Evolutionary conservation across 2,113 vertebrate genomes (phyloP).

Genomic region (Oreochromis niloticus): DNA sequence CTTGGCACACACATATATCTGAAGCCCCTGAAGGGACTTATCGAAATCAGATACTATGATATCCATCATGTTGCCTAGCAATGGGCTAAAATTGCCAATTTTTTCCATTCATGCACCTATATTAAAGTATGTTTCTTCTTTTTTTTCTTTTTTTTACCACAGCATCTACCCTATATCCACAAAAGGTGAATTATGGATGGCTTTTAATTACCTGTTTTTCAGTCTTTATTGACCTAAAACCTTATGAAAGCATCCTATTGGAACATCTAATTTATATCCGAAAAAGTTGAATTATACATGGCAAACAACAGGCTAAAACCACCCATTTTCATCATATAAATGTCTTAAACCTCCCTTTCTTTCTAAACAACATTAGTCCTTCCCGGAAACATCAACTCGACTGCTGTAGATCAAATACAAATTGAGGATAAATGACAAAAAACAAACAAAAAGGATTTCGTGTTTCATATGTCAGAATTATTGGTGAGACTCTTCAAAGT

Average conservation of each 20-base stretch:
- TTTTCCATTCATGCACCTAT: background rate
- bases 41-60: background rate
- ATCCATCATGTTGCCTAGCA: background rate
- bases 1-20: background rate
- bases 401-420: background rate
- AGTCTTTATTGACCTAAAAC: background rate
- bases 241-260: background rate
- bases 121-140: background rate
- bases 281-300: background rate
- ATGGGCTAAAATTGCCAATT: background rate
- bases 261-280: background rate
- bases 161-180: background rate
- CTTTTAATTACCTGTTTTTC: background rate
- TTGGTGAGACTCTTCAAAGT: background rate
- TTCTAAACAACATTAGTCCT: background rate
- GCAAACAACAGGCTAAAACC: background rate
- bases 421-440: background rate
- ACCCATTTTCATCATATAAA: background rate
- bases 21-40: background rate
- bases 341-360: background rate
- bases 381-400: background rate
- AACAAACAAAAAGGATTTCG: background rate
- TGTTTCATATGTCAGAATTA: background rate
- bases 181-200: background rate
- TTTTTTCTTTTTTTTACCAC: background rate